Evolutionary conservation across 2,797 vertebrate species (phyloP).

Genomic region (Artibeus lituratus): DNA sequence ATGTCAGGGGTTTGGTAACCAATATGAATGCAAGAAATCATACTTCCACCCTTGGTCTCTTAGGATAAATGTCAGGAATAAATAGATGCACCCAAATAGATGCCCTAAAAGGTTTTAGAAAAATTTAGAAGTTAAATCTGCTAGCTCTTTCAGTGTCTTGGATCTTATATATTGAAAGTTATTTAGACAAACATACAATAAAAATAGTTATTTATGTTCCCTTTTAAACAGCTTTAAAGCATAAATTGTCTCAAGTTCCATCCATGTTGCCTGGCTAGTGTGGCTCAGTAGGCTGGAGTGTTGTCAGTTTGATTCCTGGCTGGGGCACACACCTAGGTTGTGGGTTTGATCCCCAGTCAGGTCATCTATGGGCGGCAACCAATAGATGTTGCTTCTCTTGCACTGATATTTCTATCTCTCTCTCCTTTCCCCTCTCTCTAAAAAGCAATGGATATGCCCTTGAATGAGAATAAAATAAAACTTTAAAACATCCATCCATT

Average conservation of each 20-base stretch:
- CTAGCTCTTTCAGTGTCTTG: neutral
- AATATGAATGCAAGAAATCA: neutral
- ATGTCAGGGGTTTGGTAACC: neutral
- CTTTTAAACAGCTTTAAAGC: slow-evolving; percentile 11
- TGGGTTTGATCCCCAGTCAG: neutral
- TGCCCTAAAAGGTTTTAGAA: neutral
- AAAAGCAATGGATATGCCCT: neutral
- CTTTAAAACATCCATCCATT: neutral
- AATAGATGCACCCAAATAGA: neutral
- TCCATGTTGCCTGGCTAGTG: neutral
- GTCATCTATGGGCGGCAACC: neutral
- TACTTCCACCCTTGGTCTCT: neutral
- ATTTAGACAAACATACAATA: neutral
- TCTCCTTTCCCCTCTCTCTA: neutral
- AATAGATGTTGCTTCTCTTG: neutral
- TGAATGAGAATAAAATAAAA: neutral
- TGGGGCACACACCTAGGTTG: neutral
- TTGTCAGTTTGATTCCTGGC: neutral
- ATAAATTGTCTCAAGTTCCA: neutral
- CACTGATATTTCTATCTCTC: neutral
- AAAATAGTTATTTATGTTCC: neutral
- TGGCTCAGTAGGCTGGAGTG: neutral
- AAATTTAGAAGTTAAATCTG: slow-evolving; percentile 8
- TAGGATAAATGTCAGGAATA: neutral
- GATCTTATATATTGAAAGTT: neutral